A percentile compares a stretch with the other conserved stretches of the same genome.
These are phyloP conservation scores for Hipparchia sbordonii DNA, from an alignment of 2,888 invertebrate species.

Conservation along the genomic window DNA sequence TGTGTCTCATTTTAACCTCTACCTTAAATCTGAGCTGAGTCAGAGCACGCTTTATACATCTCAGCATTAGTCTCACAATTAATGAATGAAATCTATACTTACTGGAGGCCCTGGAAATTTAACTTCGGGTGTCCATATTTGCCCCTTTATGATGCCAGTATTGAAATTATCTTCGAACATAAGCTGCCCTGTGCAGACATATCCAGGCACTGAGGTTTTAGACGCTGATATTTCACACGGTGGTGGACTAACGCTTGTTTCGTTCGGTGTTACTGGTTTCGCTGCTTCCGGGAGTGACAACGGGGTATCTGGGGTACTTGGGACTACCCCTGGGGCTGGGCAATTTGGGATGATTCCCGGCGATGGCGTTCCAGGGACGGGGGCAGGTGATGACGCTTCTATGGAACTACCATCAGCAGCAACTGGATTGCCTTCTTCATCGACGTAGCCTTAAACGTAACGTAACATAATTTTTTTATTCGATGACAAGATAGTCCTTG, in stretches of 20 bases:
- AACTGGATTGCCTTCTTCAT: slow-evolving; percentile 61
- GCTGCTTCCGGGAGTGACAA: background rate
- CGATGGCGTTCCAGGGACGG: slow-evolving; percentile 17
- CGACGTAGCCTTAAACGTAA: slow-evolving; percentile 58
- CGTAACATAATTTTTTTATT: too few relatives aligned
- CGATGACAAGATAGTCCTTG: too few relatives aligned
- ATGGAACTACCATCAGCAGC: slow-evolving; percentile 32
- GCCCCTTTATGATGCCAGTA: slow-evolving; percentile 61
- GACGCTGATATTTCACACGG: slow-evolving; percentile 66
- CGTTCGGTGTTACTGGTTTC: slow-evolving; percentile 8
- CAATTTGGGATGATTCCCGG: background rate
- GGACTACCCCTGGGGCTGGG: background rate
- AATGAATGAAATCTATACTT: slow-evolving; percentile 46
- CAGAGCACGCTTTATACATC: too few relatives aligned
- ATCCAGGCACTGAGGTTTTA: slow-evolving; percentile 60
- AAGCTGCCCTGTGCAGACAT: slow-evolving; percentile 81
- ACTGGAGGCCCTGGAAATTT: slow-evolving; percentile 85
- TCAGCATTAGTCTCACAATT: slow-evolving; percentile 8
- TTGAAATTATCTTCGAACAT: slow-evolving; percentile 86
- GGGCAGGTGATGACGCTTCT: slow-evolving; percentile 18
- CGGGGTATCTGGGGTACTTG: background rate
- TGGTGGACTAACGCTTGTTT: slow-evolving; percentile 39
- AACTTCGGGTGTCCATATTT: slow-evolving; percentile 82
- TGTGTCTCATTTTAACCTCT: too few relatives aligned
- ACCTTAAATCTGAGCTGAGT: too few relatives aligned